A percentile compares a stretch with the other conserved stretches of the same genome.
Evolutionary conservation across 2,113 vertebrate species (phyloP).

Genomic region (Turdus rufiventris): DNA sequence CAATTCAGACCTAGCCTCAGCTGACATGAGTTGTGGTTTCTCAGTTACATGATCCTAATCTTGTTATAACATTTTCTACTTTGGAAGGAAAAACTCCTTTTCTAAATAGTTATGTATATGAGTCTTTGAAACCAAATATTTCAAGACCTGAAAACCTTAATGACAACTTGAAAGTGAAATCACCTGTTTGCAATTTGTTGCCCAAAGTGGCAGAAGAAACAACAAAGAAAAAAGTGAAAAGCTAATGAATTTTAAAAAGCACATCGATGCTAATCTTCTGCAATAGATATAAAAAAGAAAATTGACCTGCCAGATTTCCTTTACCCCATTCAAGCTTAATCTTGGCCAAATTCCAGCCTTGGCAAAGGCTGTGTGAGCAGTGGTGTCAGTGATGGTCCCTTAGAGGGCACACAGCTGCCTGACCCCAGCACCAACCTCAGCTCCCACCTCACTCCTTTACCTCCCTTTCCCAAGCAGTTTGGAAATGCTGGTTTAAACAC

Average conservation of each 20-base stretch:
- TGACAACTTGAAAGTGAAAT: neutral
- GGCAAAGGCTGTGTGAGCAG: neutral
- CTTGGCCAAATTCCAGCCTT: neutral
- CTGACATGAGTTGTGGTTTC: fast-evolving
- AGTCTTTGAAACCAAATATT: neutral
- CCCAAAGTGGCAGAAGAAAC: neutral
- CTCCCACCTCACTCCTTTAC: neutral
- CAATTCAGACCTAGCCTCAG: neutral
- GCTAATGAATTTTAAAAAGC: neutral
- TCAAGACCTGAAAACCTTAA: neutral
- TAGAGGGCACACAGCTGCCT: fast-evolving
- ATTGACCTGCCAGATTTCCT: neutral
- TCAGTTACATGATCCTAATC: neutral
- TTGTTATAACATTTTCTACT: neutral
- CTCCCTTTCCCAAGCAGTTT: neutral
- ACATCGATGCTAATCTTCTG: neutral
- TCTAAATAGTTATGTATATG: neutral
- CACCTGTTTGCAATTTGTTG: neutral
- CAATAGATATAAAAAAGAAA: neutral
- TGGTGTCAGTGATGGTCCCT: neutral
- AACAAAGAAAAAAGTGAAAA: neutral
- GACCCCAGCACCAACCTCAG: neutral
- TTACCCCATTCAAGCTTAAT: neutral
- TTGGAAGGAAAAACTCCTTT: neutral
- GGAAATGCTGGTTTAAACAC: neutral